These are phyloP conservation scores for Engystomops pustulosus DNA, from an alignment of 2,113 vertebrate species.

Conservation along the genomic window DNA sequence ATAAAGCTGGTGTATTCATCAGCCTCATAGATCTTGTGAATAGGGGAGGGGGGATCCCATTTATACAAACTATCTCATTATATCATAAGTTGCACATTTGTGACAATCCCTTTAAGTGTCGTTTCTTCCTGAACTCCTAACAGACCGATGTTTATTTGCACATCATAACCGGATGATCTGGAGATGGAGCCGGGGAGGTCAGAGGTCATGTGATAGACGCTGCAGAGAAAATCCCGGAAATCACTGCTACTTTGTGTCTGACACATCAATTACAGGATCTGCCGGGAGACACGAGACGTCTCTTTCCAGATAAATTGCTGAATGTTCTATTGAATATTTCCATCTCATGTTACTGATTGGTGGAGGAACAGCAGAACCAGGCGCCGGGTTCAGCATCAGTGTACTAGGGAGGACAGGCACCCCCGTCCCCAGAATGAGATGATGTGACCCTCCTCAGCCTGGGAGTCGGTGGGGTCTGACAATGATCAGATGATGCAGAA, in stretches of 20 bases:
- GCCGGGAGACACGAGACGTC: not conserved
- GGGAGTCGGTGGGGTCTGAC: no score
- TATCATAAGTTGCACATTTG: no score
- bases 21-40: no score
- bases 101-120: no score
- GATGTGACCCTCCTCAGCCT: no score
- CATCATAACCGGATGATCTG: not conserved
- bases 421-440: no score
- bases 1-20: no score
- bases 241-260: not conserved
- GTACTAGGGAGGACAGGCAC: no score
- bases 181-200: not conserved
- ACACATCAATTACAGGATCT: not conserved
- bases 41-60: no score
- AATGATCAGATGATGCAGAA: no score
- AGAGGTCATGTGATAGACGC: not conserved
- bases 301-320: not conserved
- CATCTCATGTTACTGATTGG: not conserved
- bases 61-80: no score
- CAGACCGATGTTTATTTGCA: not conserved
- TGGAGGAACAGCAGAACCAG: not conserved
- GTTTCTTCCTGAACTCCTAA: not conserved
- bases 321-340: constrained; percentile 4
- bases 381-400: no score
- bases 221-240: not conserved